Evolutionary conservation across 2,113 vertebrate species (phyloP), one percentile per base, ranked within the genome.

Genomic region (Rissa tridactyla): DNA sequence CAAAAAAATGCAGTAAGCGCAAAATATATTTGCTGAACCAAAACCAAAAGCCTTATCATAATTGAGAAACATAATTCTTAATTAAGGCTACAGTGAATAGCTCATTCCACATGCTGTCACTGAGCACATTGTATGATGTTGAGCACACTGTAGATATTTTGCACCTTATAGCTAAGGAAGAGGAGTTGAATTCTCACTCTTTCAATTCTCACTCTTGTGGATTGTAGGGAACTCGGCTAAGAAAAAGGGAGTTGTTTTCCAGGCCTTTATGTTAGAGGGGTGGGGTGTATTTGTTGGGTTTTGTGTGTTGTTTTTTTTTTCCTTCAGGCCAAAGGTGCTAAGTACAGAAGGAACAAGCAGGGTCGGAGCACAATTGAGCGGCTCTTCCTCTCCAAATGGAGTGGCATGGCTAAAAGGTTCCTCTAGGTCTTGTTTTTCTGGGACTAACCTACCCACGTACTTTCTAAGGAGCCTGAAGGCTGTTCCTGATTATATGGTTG

Each of bases 91-190:
- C 26, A 29, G 32, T 29, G 27, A 58, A 9, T 15, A 26, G 12
- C n/a, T 26, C 0, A 0, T 78, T 92, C 32, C 27, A 18, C 11
- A 1, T 58, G 16, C 18, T 82, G 57, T 54, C 11, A 6, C 17
- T 80, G 81, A 62, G 25, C 42, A 14, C 40, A 6, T 47, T 79
- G 60, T 65, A 16, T 51, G 58, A 40, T 44, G 52, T 10, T 60
- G 44, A 54, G 54, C 34, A 40, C 44, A 22, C 9, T 61, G 6
- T 29, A 36, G 19, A 8, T 54, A 57, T 42, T 69, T 78, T 69
- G 26, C 16, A 61, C 19, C 32, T 32, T 36, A 36, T 51, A 42
- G n/a, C 30, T 77, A 17, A 30, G 25, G 62, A 68, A 51, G 62
- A 68, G 25, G 30, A 40, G 34, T 32, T 47, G 8, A 49, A n/a